Evolutionary conservation across 2,113 vertebrate species (phyloP).

Genomic region (Poeciliopsis retropinna): DNA sequence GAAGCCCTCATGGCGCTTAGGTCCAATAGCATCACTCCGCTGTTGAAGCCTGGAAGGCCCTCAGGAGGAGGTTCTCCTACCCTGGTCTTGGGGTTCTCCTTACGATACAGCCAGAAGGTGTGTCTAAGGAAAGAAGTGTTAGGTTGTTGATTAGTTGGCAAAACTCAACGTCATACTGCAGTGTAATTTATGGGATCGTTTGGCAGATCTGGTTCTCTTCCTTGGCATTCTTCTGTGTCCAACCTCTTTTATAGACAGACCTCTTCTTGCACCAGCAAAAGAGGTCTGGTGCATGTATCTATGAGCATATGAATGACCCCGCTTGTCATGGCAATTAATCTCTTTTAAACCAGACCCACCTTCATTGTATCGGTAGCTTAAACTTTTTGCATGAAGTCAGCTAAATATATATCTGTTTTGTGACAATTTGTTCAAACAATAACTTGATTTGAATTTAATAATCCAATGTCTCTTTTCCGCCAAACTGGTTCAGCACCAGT

Average conservation of each 20-base stretch:
- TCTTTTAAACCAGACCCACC: neutral
- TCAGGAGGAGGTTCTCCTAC: conserved; percentile 91
- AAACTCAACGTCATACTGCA: neutral
- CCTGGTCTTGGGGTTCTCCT: conserved; percentile 88
- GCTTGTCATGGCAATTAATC: no score
- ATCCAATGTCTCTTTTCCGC: neutral
- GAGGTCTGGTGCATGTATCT: no score
- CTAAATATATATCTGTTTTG: neutral
- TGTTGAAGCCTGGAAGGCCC: conserved; percentile 95
- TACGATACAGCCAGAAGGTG: conserved; percentile 97
- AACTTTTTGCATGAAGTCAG: neutral
- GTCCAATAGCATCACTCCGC: conserved; percentile 92
- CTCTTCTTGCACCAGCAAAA: no score
- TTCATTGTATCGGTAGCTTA: neutral
- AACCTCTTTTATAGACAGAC: neutral
- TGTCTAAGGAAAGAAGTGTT: conserved; percentile 81
- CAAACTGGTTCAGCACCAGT: neutral
- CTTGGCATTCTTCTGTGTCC: neutral
- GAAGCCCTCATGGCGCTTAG: conserved; percentile 91
- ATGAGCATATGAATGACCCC: no score
- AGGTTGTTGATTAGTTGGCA: neutral
- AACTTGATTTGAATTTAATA: neutral
- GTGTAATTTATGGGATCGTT: neutral
- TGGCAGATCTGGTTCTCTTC: neutral
- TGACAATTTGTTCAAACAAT: neutral